phyloP scores from a whole-genome alignment of 92 coral and sea anemone species.

The Bergia puertoricense region DNA sequence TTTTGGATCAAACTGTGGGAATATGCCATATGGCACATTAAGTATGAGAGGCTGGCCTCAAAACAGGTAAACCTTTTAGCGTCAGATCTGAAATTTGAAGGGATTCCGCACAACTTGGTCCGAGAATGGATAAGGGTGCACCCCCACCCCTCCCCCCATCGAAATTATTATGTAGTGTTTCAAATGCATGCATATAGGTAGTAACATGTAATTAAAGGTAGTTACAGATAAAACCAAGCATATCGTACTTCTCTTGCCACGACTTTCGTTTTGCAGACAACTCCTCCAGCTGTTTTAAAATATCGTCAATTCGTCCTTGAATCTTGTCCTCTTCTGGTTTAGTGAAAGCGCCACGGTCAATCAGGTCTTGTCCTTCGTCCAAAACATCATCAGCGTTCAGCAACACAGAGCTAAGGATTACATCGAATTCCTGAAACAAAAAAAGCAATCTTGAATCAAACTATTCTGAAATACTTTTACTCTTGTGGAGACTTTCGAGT shows the following conservation, averaged over 20 bases:
- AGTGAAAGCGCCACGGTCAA: slow-evolving; percentile 17
- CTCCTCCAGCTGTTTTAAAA: slow-evolving; percentile 21
- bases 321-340: slow-evolving; percentile 19
- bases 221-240: too few species aligned
- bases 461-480: too few species aligned
- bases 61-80: too few species aligned
- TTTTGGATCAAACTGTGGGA: too few species aligned
- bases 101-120: too few species aligned
- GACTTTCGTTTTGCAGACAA: slow-evolving; percentile 24
- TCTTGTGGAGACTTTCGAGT: not conserved
- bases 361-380: slow-evolving; percentile 33
- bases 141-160: too few species aligned
- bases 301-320: slow-evolving; percentile 25
- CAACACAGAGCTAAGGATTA: slow-evolving; percentile 22
- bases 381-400: slow-evolving; percentile 27
- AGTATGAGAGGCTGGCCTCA: too few species aligned
- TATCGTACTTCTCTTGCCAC: slow-evolving; percentile 18
- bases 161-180: not conserved
- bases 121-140: too few species aligned
- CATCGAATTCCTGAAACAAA: slow-evolving; percentile 12
- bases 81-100: too few species aligned
- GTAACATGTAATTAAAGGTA: too few species aligned
- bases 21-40: too few species aligned
- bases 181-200: not conserved
- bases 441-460: not conserved